Conservation (phyloP, 2,888 invertebrate species). For the Cetonia aurata region DNA sequence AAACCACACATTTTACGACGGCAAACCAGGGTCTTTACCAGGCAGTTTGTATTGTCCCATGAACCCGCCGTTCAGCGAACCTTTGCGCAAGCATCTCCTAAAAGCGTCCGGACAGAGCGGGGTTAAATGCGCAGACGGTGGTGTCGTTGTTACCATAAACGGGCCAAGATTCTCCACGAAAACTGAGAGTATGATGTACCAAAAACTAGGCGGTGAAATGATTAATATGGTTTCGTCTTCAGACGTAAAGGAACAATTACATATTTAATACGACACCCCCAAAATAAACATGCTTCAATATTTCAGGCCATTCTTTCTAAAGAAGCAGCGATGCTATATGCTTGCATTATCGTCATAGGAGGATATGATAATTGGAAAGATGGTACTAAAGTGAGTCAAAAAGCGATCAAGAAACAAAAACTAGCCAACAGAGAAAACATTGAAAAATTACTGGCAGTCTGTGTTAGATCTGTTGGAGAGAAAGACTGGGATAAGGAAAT, state of each 20-base stretch:
- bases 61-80: slow-evolving; percentile 88
- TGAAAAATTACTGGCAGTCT: slow-evolving; percentile 76
- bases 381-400: slow-evolving; percentile 76
- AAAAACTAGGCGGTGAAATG: slow-evolving; percentile 89
- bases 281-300: neutral
- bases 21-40: slow-evolving; percentile 69
- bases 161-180: slow-evolving; percentile 93
- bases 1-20: slow-evolving; percentile 89
- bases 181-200: slow-evolving; percentile 91
- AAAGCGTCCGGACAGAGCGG: slow-evolving; percentile 74
- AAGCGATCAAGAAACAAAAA: slow-evolving; percentile 82
- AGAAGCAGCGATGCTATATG: slow-evolving; percentile 94
- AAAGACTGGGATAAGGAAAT: slow-evolving; percentile 79
- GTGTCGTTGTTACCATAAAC: slow-evolving; percentile 86
- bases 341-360: slow-evolving; percentile 80
- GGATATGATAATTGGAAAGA: slow-evolving; percentile 98
- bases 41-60: slow-evolving; percentile 96
- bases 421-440: slow-evolving; percentile 84
- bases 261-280: neutral
- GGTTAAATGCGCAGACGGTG: slow-evolving; percentile 62
- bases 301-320: slow-evolving; percentile 88
- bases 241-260: slow-evolving; percentile 74
- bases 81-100: slow-evolving; percentile 77
- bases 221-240: slow-evolving; percentile 98
- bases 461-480: slow-evolving; percentile 79